These are phyloP conservation scores for Anastatus disparis DNA, from an alignment of 1,140 invertebrate species.

Conservation along the genomic window DNA sequence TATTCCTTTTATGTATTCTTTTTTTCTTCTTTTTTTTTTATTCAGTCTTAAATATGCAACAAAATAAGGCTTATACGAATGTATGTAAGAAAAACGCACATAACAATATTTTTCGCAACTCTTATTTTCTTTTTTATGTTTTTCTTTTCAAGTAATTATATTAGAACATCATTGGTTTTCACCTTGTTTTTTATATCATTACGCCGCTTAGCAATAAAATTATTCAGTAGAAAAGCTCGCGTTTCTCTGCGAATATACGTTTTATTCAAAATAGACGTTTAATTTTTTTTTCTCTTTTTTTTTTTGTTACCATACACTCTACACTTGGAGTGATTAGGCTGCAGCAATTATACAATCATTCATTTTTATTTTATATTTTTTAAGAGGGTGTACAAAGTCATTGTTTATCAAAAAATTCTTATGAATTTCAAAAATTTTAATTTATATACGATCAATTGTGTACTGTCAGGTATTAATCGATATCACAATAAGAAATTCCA, in stretches of 20 bases:
- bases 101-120: slow-evolving; percentile 4
- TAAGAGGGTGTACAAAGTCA: too few species aligned
- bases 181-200: not conserved
- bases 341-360: not conserved
- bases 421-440: too few species aligned
- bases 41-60: slow-evolving; percentile 37
- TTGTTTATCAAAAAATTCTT: too few species aligned
- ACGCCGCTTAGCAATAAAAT: slow-evolving; percentile 9
- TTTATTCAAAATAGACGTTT: slow-evolving; percentile 39
- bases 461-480: too few species aligned
- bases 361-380: not conserved
- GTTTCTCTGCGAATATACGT: slow-evolving; percentile 25
- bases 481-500: too few species aligned
- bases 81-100: slow-evolving; percentile 14
- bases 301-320: too few species aligned
- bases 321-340: too few species aligned
- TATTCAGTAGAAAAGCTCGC: slow-evolving; percentile 34
- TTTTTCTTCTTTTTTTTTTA: not conserved
- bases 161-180: not conserved
- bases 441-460: too few species aligned
- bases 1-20: too few species aligned
- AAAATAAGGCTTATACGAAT: slow-evolving; percentile 27
- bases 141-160: not conserved
- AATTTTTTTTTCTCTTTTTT: not conserved
- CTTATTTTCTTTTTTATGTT: not conserved